A percentile compares a stretch with the other conserved stretches of the same genome.
Conservation (phyloP, 2,113 vertebrate species). For the Ctenomys sociabilis region DNA sequence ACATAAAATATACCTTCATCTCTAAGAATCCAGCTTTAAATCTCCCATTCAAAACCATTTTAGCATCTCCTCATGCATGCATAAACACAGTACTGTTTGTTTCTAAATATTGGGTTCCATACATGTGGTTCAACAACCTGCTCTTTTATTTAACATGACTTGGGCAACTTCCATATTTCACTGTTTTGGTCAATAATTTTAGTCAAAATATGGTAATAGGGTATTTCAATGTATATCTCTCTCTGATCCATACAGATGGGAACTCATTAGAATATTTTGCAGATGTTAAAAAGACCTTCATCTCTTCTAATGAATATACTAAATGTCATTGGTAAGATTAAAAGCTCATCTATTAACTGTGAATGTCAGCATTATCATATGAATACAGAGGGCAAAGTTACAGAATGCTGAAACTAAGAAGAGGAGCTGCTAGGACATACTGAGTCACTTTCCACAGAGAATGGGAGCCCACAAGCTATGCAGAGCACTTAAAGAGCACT, state of each 20-base stretch:
- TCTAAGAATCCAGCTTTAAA: constrained; percentile 7
- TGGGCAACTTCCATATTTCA: not conserved
- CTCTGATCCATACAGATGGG: not conserved
- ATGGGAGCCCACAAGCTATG: not conserved
- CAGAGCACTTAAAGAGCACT: not conserved
- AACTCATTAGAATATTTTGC: constrained; percentile 15
- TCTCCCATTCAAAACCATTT: constrained; percentile 15
- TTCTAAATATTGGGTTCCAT: constrained; percentile 34
- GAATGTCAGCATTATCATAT: constrained; percentile 60
- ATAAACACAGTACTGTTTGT: constrained; percentile 46
- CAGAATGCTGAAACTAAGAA: constrained; percentile 5
- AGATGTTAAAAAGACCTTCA: constrained; percentile 19
- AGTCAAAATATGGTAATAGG: not conserved
- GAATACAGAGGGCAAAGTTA: not conserved
- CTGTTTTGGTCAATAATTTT: constrained; percentile 23
- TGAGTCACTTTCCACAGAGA: not conserved
- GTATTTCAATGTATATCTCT: not conserved
- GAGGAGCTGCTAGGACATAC: not conserved
- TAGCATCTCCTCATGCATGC: not conserved
- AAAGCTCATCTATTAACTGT: constrained; percentile 55
- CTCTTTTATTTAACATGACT: constrained; percentile 41
- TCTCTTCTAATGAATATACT: constrained; percentile 47
- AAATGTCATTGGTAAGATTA: constrained; percentile 53
- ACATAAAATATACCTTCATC: not conserved
- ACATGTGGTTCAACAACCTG: constrained; percentile 58